Base-by-base conservation (phyloP, 2,888 invertebrate genomes). In the Pachymerium ferrugineum region DNA sequence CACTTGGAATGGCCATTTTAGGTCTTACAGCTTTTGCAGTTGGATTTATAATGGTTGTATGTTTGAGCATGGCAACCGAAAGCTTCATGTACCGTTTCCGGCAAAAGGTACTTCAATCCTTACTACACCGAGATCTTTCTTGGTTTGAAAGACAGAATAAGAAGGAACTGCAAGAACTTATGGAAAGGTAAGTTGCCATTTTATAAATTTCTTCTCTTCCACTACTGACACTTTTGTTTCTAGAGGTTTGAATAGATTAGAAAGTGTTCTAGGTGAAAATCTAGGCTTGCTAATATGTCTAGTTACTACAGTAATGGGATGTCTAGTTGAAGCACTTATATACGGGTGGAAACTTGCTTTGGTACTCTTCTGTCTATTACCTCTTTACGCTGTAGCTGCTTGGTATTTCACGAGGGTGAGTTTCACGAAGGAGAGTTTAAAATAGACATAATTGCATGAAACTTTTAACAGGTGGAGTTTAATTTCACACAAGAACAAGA, bases 261-360 rank as follows among this genome's bases (percentile, higher is more conserved):
- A 72, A n/a, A 54, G 54, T 30, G 54, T 72, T 6, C 19, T 72
- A 8, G 72, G 72, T 10, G 72, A 72, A 72, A 72, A 72, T 29
- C 28, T 72, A 28, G 72, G 72, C 5, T 28, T 54, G n/a, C n/a
- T 54, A n/a, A 16, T 72, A 8, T 54, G 72, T 19, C 22, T 54
- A 3, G 12, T 19, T 14, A 72, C 62, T 16, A 54, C 72, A 10
- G 72, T 54, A 12, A 10, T 72, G n/a, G 47, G 47, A 25, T 72
- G 72, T 16, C 4, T 29, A 3, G 3, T 72, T 5, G 72, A 72
- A 30, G 72, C 72, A 6, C 19, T 72, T 1, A 54, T 72, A 6
- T 72, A 72, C 28, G 72, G 72, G 54, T 72, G 72, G 72, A 72
- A 72, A 54, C 47, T 72, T 47, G 72, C 72, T 5, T 19, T 72